Evolutionary conservation across 2,888 invertebrate genomes (phyloP), one percentile per base, ranked within the genome.

Genomic region (Stomorhina lunata): DNA sequence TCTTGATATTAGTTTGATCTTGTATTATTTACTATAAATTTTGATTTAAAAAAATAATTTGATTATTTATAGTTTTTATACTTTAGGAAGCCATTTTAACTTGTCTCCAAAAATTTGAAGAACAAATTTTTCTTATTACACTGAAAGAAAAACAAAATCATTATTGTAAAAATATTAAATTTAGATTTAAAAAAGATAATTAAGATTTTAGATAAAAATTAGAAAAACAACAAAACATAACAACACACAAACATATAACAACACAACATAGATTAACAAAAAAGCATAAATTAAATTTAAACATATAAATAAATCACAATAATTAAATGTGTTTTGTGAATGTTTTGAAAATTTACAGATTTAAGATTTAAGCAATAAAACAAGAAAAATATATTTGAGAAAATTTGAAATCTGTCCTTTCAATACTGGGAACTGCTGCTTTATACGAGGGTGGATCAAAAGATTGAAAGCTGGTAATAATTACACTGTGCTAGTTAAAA

Each of bases 271-370:
- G 48, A 32, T 7, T 48, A 43, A 43, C 15, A 15, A 43, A 43
- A 4, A 43, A n/a, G n/a, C n/a, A 43, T 7, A 43, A 43, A 43
- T 48, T 25, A 22, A 12, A n/a, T n/a, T n/a, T n/a, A n/a, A 22
- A 12, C 20, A 22, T 10, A 22, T 12, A 48, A 4, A 0, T 12
- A 10, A 48, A 48, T 48, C 48, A 25, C 27, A 32, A 71, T 25
- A 66, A 34, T 43, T 68, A 12, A 12, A 17, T 20, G 27, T 32
- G 22, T 20, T n/a, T 2, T 15, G 37, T 1, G 17, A 29, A n/a
- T 68, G 17, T 29, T 37, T 27, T 22, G 17, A 68, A 68, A 55
- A 55, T 68, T 22, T 34, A 50, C 34, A 55, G 40, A 68, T 40
- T 7, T 53, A 25, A 53, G 53, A 40, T 55, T 40, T 40, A 20